Evolutionary conservation across 1,140 invertebrate genomes (phyloP), one percentile per base, ranked within the genome.

Genomic region (Pseudomyrmex gracilis): DNA sequence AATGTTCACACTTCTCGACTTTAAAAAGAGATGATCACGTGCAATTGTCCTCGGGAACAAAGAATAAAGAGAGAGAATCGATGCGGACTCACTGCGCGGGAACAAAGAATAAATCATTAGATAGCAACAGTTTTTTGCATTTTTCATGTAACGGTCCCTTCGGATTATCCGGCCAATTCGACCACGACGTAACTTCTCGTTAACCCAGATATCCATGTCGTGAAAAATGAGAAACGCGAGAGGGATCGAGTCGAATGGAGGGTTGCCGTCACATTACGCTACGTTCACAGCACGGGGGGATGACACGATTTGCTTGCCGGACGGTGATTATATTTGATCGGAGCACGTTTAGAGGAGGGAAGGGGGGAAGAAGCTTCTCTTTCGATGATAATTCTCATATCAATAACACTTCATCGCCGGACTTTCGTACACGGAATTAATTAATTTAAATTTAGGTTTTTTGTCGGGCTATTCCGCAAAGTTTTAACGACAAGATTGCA

Each of bases 151-250:
- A 70, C 66, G 76, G 53, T 73, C 63, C 78, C 74, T 60, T 66
- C 64, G 51, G 66, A 34, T 68, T 67, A 55, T 57, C 74, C 83
- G 55, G 63, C 47, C 83, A 68, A 84, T 58, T 68, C 66, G 83
- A 80, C 80, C 82, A 78, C 84, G 60, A 64, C 82, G 58, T 78
- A 67, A 49, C 64, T 84, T 73, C 87, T 90, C 89, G 87, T 90
- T 90, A 89, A 90, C 87, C 89, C 47, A 90, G 84, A 90, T 90
- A 88, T 85, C 83, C 85, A 55, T 61, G 45, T 61, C 49, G 22
- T 58, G 67, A 82, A 73, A 82, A 71, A 60, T 53, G 10, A 84
- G 66, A 71, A 86, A 63, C 53, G 34, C n/a, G 17, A 73, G 24
- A 51, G 47, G 47, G 74, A 45, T 53, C 73, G 43, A 49, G 13